These are phyloP conservation scores for Equus przewalskii DNA, from an alignment of 2,113 vertebrate species.

Conservation along the genomic window DNA sequence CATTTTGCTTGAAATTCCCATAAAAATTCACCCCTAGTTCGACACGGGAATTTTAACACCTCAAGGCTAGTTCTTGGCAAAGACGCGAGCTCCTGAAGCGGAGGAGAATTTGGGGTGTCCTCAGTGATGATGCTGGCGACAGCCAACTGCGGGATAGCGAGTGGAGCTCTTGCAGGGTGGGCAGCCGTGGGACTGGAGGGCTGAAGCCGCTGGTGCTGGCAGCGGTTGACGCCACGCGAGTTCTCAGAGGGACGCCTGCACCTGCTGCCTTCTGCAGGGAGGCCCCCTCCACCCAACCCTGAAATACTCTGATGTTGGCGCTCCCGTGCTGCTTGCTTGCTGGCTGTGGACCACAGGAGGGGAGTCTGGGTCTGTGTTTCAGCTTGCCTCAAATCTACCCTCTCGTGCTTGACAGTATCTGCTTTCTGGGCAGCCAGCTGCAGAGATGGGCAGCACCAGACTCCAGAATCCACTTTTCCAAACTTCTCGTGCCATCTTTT, in stretches of 20 bases:
- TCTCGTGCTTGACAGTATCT: rapidly evolving
- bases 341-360: not conserved
- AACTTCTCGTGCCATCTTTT: rapidly evolving
- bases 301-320: rapidly evolving
- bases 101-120: not conserved
- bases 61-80: not conserved
- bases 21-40: not conserved
- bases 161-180: rapidly evolving
- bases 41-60: too few relatives aligned
- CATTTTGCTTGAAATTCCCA: not conserved
- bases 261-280: rapidly evolving
- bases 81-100: not conserved
- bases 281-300: too few relatives aligned
- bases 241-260: rapidly evolving
- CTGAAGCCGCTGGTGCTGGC: too few relatives aligned
- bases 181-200: not conserved
- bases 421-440: rapidly evolving
- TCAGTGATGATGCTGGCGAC: rapidly evolving
- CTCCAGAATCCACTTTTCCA: too few relatives aligned
- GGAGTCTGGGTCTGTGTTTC: rapidly evolving
- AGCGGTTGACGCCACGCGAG: not conserved
- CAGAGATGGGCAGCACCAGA: too few relatives aligned
- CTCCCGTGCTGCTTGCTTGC: rapidly evolving
- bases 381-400: not conserved
- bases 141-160: rapidly evolving